Base-by-base conservation (phyloP, 37 sponge, comb jelly and placozoan genomes). In the Mnemiopsis leidyi region DNA sequence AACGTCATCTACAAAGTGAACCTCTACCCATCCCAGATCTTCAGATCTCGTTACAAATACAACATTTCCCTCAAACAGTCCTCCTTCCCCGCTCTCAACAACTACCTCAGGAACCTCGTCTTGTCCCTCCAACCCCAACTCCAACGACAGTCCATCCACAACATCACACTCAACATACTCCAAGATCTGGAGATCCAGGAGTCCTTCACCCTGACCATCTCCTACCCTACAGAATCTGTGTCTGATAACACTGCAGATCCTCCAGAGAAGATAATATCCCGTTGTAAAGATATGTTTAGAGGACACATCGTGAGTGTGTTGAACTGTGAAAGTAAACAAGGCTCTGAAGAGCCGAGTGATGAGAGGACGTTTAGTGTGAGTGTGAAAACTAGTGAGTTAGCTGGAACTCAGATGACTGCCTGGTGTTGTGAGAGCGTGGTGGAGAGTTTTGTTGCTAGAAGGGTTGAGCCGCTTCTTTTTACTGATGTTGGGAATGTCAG, bases 21-120 rank as follows among this genome's bases (percentile, higher is more conserved):
- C 48, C 33, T 85, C 40, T 85, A 85, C 90, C 90, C 90, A 0
- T 40, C 90, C 25, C 90, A 85, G 26, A 85, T 85, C 1, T 85
- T 85, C 90, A 18, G 90, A 85, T 85, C 90, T 23, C 90, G 90
- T 1, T 85, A 85, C 90, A 85, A 85, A 33, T 85, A 85, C 90
- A 40, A 26, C 36, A 61, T 85, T 3, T 36, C 38, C 9, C 61
- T 85, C 28, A 85, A 85, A 39, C 90, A 85, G 90, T 85, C 90
- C 40, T 39, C 40, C 48, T 85, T 32, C 90, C 90, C 90, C 48
- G 29, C 90, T 18, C 90, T 85, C 48, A 85, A 85, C 35, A 39
- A 85, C 26, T 85, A 40, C 61, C 38, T 85, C 90, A 38, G 90
- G n/a, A 9, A 36, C 23, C 90, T 85, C 3, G 90, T 85, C 48